phyloP scores from a whole-genome alignment of 37 sponge, comb jelly and placozoan species.

The Corticium candelabrum region DNA sequence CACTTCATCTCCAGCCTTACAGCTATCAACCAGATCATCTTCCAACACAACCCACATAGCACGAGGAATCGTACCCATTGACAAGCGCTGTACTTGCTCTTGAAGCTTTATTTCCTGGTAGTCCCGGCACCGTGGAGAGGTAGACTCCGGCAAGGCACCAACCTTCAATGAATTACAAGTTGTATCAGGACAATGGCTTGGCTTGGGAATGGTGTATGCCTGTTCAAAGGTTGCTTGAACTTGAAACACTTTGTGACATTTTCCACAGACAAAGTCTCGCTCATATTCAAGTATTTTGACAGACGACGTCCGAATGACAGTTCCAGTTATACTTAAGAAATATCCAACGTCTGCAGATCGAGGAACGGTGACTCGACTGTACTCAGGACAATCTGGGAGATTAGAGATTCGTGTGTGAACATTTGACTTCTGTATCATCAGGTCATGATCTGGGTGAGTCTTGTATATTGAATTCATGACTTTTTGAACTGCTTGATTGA shows the following conservation, averaged over 20 bases:
- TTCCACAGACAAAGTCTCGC: constrained; percentile 32
- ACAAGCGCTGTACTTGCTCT: constrained; percentile 77
- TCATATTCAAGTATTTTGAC: constrained; percentile 52
- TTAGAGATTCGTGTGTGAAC: constrained; percentile 41
- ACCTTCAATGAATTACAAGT: neutral
- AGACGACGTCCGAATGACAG: constrained; percentile 30
- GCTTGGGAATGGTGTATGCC: constrained; percentile 43
- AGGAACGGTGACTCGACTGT: constrained; percentile 39
- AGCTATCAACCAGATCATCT: constrained; percentile 54
- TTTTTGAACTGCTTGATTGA: neutral
- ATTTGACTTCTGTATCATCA: constrained; percentile 14
- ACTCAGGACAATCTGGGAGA: constrained; percentile 28
- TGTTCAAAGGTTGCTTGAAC: constrained; percentile 56
- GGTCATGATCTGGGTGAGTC: neutral
- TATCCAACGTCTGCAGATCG: constrained; percentile 32
- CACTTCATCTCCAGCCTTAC: constrained; percentile 71
- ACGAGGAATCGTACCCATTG: constrained; percentile 56
- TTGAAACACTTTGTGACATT: constrained; percentile 37
- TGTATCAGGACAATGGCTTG: constrained; percentile 21
- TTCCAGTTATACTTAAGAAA: constrained; percentile 21
- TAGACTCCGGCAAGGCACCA: constrained; percentile 28
- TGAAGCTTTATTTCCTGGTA: constrained; percentile 86
- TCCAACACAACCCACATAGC: constrained; percentile 45
- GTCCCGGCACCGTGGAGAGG: constrained; percentile 41
- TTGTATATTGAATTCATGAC: neutral